Base-by-base conservation (phyloP, 2,888 invertebrate genomes). In the Abrostola tripartita region DNA sequence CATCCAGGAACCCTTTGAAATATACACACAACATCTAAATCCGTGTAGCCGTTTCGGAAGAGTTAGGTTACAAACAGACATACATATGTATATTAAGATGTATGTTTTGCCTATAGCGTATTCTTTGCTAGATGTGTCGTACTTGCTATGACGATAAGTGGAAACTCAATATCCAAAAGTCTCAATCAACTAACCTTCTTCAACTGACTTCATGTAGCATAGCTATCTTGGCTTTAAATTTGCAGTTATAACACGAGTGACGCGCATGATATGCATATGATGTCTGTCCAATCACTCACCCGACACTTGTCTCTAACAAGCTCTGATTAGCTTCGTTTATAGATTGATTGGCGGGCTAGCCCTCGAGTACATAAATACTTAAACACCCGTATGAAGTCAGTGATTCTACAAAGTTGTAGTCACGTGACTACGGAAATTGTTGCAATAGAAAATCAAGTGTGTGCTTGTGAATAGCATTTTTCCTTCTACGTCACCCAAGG, bases 401-500 rank as follows among this genome's bases (percentile, higher is more conserved):
- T 41, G 47, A 37, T 42, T 52, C 37, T 42, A 52, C 41, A 54
- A 9, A 60, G n/a, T n/a, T n/a, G n/a, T n/a, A 49, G 56, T 62
- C 52, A 69, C 64, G 49, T 57, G 37, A 38, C 7, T 37, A 12
- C 14, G 24, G 42, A 61, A 57, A 54, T 52, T 54, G 35, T 59
- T 51, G 65, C 55, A 64, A 57, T 64, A 53, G 57, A 50, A 64
- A 65, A 49, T 51, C 42, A 52, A 49, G 49, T 49, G 38, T 47
- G 42, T 10, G 65, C 53, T 70, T 71, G 71, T 75, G 10, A 35
- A 9, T 10, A 9, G 36, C 36, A 5, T 63, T 68, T 71, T 72
- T 61, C 52, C 57, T 75, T 64, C 40, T 37, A 61, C 76, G 52
- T 75, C 65, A 72, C 37, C 11, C 52, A 55, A 61, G 54, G 57